phyloP scores from a whole-genome alignment of 2,113 vertebrate genomes.

The Syngnathoides biaculeatus region DNA sequence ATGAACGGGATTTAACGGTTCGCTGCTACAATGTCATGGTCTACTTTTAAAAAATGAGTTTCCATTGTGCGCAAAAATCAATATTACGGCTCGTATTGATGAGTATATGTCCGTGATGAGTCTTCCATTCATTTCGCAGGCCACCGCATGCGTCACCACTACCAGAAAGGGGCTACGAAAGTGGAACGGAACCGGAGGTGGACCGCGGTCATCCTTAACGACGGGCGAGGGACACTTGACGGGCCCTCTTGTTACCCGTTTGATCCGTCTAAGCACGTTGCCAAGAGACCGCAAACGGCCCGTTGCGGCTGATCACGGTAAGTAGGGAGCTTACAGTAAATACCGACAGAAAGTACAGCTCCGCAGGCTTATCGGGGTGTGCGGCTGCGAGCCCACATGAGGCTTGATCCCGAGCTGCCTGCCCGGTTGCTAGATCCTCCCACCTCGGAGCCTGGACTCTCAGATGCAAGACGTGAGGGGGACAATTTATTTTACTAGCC shows the following conservation, averaged over 20 bases:
- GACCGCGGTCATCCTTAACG: background rate
- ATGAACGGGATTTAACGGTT: background rate
- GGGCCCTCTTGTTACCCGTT: conserved; percentile 1
- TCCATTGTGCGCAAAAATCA: conserved; percentile 15
- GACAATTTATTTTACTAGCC: background rate
- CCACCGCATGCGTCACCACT: too few relatives aligned
- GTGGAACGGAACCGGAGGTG: background rate
- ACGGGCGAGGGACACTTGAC: background rate
- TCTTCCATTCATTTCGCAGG: background rate
- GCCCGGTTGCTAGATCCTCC: conserved; percentile 12
- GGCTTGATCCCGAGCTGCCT: conserved; percentile 25
- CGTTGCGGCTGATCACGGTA: conserved; percentile 39
- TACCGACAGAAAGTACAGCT: conserved; percentile 28
- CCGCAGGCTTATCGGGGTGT: conserved; percentile 1
- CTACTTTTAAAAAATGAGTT: conserved; percentile 22
- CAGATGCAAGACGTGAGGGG: conserved; percentile 7
- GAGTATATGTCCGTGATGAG: conserved; percentile 14
- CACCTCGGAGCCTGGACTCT: conserved; percentile 17
- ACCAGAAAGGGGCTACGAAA: background rate
- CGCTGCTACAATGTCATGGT: background rate
- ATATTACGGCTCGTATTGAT: conserved; percentile 26
- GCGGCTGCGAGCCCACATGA: conserved; percentile 19
- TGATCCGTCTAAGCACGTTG: conserved; percentile 1
- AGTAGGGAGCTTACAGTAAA: conserved; percentile 39
- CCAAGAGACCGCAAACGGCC: conserved; percentile 22